Evolutionary conservation across 2,113 vertebrate genomes (phyloP).

Genomic region (Anarrhichthys ocellatus): DNA sequence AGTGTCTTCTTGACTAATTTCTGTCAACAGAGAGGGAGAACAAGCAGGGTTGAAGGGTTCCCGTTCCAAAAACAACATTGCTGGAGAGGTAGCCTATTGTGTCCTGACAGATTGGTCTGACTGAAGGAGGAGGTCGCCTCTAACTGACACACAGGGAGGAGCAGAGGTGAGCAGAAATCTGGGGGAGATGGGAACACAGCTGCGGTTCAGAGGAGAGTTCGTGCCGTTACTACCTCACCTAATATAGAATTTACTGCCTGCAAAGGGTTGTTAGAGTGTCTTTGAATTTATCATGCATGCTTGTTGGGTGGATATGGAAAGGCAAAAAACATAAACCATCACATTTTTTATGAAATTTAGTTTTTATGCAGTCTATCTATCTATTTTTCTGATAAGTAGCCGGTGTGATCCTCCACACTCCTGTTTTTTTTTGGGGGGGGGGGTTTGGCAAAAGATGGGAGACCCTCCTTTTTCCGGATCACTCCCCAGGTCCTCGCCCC

Average conservation of each 20-base stretch:
- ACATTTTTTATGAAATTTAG: background rate
- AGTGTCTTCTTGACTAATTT: constrained; percentile 87
- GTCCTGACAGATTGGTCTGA: constrained; percentile 87
- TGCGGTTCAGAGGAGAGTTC: constrained; percentile 71
- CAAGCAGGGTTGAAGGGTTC: constrained; percentile 81
- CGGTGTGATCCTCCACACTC: constrained; percentile 62
- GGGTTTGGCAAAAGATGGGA: constrained; percentile 51
- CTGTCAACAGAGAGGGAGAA: constrained; percentile 88
- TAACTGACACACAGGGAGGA: constrained; percentile 72
- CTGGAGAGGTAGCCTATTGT: constrained; percentile 84
- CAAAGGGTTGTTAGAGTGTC: constrained; percentile 21
- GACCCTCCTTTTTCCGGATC: constrained; percentile 64
- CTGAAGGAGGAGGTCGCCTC: constrained; percentile 75
- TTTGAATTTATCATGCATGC: constrained; percentile 21
- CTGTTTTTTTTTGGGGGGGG: constrained; percentile 62
- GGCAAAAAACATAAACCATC: constrained; percentile 4
- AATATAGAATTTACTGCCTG: constrained; percentile 45
- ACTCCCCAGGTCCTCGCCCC: constrained; percentile 64
- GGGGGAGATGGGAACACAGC: constrained; percentile 77
- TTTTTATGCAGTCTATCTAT: background rate
- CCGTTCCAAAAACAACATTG: constrained; percentile 92
- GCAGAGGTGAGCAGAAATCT: constrained; percentile 77
- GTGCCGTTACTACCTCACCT: constrained; percentile 55
- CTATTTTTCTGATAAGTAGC: constrained; percentile 8
- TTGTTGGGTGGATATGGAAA: constrained; percentile 6